These are phyloP conservation scores for Neodontobutis hainanensis DNA, from an alignment of 2,113 vertebrate species.

Conservation along the genomic window DNA sequence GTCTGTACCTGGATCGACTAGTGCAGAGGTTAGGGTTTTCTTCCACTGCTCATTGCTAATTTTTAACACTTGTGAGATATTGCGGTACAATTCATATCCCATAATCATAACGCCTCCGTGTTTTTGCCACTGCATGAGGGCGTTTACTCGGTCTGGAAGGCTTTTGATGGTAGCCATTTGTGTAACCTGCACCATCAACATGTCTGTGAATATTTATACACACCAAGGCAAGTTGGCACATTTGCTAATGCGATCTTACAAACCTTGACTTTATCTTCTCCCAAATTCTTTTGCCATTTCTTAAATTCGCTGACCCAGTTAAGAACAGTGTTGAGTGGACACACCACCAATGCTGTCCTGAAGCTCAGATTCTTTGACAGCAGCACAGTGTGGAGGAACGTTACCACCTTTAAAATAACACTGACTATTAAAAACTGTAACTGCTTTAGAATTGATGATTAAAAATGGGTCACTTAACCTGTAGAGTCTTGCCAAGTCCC, in stretches of 20 bases:
- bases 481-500: constrained; percentile 96
- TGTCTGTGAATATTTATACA: background rate
- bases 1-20: constrained; percentile 89
- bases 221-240: too few species aligned
- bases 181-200: constrained; percentile 79
- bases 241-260: background rate
- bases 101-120: constrained; percentile 93
- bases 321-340: constrained; percentile 94
- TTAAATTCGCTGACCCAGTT: constrained; percentile 97
- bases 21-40: constrained; percentile 81
- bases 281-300: constrained; percentile 90
- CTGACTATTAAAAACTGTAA: background rate
- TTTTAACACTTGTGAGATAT: constrained; percentile 83
- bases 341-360: constrained; percentile 90
- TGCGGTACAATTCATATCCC: constrained; percentile 93
- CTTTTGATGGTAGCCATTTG: constrained; percentile 88
- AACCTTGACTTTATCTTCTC: constrained; percentile 87
- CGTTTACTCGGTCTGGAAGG: constrained; percentile 78
- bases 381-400: constrained; percentile 94
- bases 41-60: constrained; percentile 80
- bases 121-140: constrained; percentile 88
- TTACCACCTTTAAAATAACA: constrained; percentile 85
- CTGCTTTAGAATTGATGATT: background rate
- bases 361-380: constrained; percentile 85
- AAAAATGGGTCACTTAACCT: constrained; percentile 78